Percentiles rank a stretch among this genome's conserved stretches.
Evolutionary conservation across 1,140 invertebrate genomes (phyloP).

Genomic region (Tetragonula clypearis): DNA sequence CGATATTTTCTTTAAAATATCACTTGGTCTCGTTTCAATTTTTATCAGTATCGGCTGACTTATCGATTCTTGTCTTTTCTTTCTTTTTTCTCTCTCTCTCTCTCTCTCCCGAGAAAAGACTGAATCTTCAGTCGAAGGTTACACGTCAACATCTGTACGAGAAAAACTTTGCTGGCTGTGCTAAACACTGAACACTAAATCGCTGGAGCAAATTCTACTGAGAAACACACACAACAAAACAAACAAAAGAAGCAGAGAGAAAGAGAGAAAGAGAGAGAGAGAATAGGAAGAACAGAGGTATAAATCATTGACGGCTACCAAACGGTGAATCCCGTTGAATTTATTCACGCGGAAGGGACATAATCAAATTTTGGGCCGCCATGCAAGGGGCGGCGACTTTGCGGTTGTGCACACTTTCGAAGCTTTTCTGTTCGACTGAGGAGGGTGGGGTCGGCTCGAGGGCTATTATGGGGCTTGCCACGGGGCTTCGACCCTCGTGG

Average conservation of each 20-base stretch:
- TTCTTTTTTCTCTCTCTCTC: fast-evolving
- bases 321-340: conserved; percentile 60
- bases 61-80: no score
- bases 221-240: no score
- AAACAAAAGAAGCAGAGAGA: conserved; percentile 4
- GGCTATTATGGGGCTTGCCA: conserved; percentile 67
- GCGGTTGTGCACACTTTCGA: conserved; percentile 67
- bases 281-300: conserved; percentile 26
- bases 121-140: no score
- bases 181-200: no score
- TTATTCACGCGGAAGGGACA: conserved; percentile 67
- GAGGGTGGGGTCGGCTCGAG: conserved; percentile 66
- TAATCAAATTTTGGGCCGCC: conserved; percentile 69
- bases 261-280: background rate
- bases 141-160: no score
- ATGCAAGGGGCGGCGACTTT: conserved; percentile 69
- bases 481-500: conserved; percentile 25
- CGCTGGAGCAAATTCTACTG: no score
- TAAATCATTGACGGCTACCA: conserved; percentile 62
- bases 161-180: no score
- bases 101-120: no score
- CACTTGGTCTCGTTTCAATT: no score
- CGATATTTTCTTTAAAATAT: no score
- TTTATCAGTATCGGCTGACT: no score
- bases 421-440: conserved; percentile 57